These are phyloP conservation scores for Enteromius argenteus DNA, from an alignment of 2,797 vertebrate genomes.

Conservation along the genomic window DNA sequence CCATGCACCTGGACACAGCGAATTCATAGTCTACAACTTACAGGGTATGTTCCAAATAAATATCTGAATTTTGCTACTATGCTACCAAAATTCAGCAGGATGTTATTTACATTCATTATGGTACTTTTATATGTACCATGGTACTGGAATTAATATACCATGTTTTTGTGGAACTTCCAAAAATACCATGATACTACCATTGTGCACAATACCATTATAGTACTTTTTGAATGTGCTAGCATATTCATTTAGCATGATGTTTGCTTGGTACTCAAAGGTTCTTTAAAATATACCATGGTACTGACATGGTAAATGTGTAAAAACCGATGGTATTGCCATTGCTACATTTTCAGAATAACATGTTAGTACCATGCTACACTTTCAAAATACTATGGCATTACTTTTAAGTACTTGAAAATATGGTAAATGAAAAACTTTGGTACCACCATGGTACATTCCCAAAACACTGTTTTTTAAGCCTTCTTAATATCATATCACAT, in stretches of 20 bases:
- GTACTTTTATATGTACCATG: not conserved
- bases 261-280: not conserved
- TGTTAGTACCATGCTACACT: not conserved
- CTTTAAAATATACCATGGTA: not conserved
- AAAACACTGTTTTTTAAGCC: not conserved
- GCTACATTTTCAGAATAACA: not conserved
- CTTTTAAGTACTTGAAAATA: not conserved
- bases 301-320: not conserved
- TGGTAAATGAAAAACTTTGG: not conserved
- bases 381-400: not conserved
- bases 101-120: not conserved
- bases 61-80: constrained; percentile 10
- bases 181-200: constrained; percentile 1
- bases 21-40: constrained; percentile 86
- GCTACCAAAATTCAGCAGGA: not conserved
- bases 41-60: constrained; percentile 75
- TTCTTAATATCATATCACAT: not conserved
- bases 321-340: not conserved
- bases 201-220: not conserved
- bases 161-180: not conserved
- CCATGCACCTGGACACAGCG: constrained; percentile 82
- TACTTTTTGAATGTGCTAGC: constrained; percentile 35
- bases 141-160: not conserved
- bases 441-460: not conserved
- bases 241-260: constrained; percentile 15